Percentiles rank a stretch among this genome's conserved stretches.
Conservation (phyloP, 1,140 invertebrate species). For the Pseudomyrmex dendroicus region DNA sequence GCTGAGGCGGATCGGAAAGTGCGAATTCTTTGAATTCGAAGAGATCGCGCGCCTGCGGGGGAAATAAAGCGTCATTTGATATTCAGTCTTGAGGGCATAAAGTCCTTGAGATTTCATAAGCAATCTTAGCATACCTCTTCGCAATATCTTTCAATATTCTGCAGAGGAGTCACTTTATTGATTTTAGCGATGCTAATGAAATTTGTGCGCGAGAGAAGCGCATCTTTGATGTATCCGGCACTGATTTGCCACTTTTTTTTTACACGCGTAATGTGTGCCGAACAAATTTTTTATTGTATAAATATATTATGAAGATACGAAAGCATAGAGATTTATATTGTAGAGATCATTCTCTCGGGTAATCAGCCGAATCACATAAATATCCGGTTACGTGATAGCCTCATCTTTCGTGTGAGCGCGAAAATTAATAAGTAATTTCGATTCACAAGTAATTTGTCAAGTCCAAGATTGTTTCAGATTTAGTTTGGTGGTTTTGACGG, state of each 20-base stretch:
- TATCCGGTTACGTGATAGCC: too few species aligned
- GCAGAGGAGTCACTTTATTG: conserved; percentile 54
- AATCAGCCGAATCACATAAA: too few species aligned
- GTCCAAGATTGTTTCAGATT: too few species aligned
- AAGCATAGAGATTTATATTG: too few species aligned
- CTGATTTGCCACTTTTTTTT: conserved; percentile 4
- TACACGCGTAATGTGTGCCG: background rate
- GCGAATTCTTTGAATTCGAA: conserved; percentile 44
- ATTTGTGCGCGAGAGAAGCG: conserved; percentile 24
- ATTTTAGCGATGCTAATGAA: conserved; percentile 64
- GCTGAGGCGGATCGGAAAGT: conserved; percentile 30
- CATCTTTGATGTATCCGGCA: conserved; percentile 24
- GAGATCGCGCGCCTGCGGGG: conserved; percentile 14
- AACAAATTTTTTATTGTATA: background rate
- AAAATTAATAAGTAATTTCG: too few species aligned
- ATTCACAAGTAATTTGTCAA: too few species aligned
- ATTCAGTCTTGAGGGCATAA: conserved; percentile 52
- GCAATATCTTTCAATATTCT: conserved; percentile 60
- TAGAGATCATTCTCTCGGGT: too few species aligned
- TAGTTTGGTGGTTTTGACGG: too few species aligned
- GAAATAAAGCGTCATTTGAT: conserved; percentile 46
- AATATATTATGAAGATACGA: too few species aligned
- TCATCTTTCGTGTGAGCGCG: too few species aligned
- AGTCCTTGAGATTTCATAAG: conserved; percentile 61
- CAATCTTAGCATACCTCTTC: conserved; percentile 53